A percentile compares a stretch with the other conserved stretches of the same genome.
phyloP scores from a whole-genome alignment of 2,113 vertebrate genomes.

The Etheostoma spectabile region DNA sequence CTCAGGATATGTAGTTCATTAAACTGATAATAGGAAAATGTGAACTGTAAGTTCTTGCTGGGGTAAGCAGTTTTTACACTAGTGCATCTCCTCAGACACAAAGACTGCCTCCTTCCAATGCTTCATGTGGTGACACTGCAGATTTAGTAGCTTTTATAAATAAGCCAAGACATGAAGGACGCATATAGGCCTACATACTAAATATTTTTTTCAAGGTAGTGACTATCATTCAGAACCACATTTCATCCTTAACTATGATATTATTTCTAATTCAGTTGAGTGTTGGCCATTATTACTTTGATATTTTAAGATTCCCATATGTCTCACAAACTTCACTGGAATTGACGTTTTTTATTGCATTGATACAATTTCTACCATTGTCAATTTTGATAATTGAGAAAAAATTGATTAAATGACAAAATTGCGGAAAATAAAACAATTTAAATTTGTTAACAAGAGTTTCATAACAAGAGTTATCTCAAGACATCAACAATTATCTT shows the following conservation, averaged over 20 bases:
- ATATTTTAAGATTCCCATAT: neutral
- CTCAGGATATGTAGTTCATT: slow-evolving; percentile 51
- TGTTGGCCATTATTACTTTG: neutral
- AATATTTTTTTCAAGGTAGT: neutral
- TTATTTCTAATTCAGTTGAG: neutral
- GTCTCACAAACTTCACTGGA: neutral
- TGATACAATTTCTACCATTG: neutral
- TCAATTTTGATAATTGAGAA: neutral
- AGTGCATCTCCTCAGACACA: slow-evolving; percentile 26
- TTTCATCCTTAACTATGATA: neutral
- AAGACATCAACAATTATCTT: too few relatives aligned
- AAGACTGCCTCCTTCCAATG: slow-evolving; percentile 17
- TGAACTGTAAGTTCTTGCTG: slow-evolving; percentile 57
- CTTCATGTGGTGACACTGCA: slow-evolving; percentile 46
- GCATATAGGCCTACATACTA: neutral
- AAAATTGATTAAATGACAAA: neutral
- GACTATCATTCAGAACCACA: neutral
- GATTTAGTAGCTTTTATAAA: slow-evolving; percentile 57
- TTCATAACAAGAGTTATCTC: too few relatives aligned
- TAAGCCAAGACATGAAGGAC: slow-evolving; percentile 6
- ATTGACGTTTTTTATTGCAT: neutral
- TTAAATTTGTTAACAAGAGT: too few relatives aligned
- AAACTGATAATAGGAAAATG: slow-evolving; percentile 60
- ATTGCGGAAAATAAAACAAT: neutral
- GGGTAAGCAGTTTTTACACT: slow-evolving; percentile 60